A percentile compares a stretch with the other conserved stretches of the same genome.
phyloP scores from a whole-genome alignment of 2,888 invertebrate species.

The Eristalis tenax region DNA sequence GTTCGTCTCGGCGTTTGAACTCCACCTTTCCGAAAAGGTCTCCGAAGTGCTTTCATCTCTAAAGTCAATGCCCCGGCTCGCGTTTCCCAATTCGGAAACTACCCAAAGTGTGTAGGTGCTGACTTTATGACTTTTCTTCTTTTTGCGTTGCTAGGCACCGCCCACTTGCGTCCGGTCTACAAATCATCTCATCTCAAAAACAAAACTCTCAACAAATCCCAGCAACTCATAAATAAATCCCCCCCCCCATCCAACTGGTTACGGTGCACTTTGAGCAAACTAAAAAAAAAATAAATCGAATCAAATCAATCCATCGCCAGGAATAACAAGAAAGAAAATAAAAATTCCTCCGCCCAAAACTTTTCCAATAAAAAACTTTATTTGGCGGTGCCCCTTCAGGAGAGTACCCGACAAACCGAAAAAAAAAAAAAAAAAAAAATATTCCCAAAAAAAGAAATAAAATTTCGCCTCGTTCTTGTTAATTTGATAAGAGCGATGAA shows the following conservation, averaged over 20 bases:
- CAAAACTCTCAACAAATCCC: background rate
- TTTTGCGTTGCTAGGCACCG: background rate
- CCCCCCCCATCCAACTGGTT: background rate
- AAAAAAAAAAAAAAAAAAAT: background rate
- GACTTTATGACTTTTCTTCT: background rate
- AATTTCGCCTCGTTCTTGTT: conserved; percentile 25
- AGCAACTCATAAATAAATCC: background rate
- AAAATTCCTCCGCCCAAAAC: conserved; percentile 10
- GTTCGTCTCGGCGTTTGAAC: no score
- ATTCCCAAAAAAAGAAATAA: conserved; percentile 13
- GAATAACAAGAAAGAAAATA: conserved; percentile 5
- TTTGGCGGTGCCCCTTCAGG: conserved; percentile 7
- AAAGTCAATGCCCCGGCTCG: no score
- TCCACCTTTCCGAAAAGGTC: no score
- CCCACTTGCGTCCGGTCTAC: background rate
- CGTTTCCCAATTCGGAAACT: background rate
- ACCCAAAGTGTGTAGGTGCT: background rate
- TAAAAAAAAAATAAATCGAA: conserved; percentile 13
- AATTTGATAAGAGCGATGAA: conserved; percentile 48
- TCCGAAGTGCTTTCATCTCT: no score
- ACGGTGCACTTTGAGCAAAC: background rate
- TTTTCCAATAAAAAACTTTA: conserved; percentile 52
- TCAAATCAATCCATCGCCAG: conserved; percentile 12
- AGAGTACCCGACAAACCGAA: background rate
- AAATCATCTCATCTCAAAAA: background rate